A percentile compares a stretch with the other conserved stretches of the same genome.
phyloP scores from a whole-genome alignment of 2,888 invertebrate genomes.

The Ganaspis brasiliensis region DNA sequence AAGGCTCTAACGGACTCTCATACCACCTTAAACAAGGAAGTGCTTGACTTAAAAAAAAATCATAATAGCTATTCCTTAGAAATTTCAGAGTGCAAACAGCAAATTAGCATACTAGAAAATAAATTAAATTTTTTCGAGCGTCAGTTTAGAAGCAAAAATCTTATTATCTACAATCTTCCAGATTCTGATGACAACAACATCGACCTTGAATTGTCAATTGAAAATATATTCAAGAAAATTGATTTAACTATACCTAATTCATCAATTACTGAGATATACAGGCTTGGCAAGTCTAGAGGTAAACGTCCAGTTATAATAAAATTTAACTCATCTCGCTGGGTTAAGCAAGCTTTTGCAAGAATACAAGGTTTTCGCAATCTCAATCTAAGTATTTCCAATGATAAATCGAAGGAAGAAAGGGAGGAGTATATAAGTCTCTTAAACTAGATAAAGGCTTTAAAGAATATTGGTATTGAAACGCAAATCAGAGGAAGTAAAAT shows the following conservation, averaged over 20 bases:
- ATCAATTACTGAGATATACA: neutral
- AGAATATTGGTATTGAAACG: neutral
- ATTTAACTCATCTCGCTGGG: slow-evolving; percentile 4
- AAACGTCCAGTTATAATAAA: neutral
- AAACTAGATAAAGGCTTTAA: neutral
- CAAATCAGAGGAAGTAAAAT: neutral
- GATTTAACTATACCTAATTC: neutral
- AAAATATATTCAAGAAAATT: neutral
- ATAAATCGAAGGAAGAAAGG: neutral
- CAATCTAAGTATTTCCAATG: neutral
- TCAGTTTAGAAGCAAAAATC: neutral
- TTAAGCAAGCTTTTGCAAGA: neutral
- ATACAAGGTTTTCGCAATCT: neutral
- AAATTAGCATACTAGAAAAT: neutral
- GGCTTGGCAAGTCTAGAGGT: neutral
- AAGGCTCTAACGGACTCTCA: neutral
- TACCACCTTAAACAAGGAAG: neutral
- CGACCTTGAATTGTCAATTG: neutral
- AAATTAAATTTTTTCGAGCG: neutral
- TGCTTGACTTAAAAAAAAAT: neutral
- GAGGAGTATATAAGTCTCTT: neutral
- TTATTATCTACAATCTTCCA: neutral
- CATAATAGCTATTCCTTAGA: neutral
- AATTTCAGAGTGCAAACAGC: neutral
- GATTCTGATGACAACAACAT: neutral